Evolutionary conservation across 2,888 invertebrate species (phyloP), one percentile per base, ranked within the genome.

Genomic region (Oscheius onirici): DNA sequence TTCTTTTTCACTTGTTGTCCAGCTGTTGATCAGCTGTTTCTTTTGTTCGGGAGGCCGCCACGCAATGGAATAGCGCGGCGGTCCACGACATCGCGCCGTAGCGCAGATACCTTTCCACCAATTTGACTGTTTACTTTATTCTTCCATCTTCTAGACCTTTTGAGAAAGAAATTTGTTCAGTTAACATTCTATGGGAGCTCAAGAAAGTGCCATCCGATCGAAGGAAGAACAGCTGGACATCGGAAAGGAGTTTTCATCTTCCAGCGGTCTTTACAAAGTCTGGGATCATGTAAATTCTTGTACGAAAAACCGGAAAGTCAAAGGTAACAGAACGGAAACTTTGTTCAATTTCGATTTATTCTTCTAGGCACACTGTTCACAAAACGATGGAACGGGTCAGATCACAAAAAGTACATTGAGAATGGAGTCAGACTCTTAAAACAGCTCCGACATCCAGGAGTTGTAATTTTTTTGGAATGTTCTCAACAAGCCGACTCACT

Each of bases 401-500:
- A 69, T 41, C n/a, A 43, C 22, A 43, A 34, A 58, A 69, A 58
- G 44, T 61, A 34, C 46, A 17, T 61, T 22, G 69, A 69, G 44
- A 69, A 60, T 52, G 69, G 69, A 13, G 52, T 69, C 15, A 69
- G 46, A 43, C 28, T 51, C 0, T 43, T 72, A 58, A 72, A 72
- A 46, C 28, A 57, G 28, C 26, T 72, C 3, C 66, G 58, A 17
- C 72, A 72, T 40, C 72, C 72, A 20, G 67, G 57, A n/a, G 61
- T 72, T 13, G 20, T 72, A 8, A 49, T 15, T 13, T 58, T 67
- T 57, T 28, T 72, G 41, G 69, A 61, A 15, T 24, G 52, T 20
- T 17, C 40, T 13, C 17, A 49, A 6, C 15, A 11, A 8, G 15
- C 49, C 13, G 69, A 24, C 17, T 17, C 22, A 15, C 11, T 69